Base-by-base conservation (phyloP, 2,888 invertebrate genomes). In the Lingula anatina region DNA sequence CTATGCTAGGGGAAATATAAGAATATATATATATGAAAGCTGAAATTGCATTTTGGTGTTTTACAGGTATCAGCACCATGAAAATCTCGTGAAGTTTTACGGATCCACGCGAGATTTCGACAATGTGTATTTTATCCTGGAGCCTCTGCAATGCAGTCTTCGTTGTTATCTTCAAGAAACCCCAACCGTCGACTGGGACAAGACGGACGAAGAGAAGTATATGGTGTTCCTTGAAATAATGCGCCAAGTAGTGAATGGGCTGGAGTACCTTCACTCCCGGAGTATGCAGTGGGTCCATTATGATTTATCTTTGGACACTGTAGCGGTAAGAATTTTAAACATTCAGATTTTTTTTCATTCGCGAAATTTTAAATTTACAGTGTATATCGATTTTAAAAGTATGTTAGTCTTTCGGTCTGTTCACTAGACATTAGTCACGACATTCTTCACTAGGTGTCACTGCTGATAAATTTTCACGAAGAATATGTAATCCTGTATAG, bases 301-400 rank as follows among this genome's bases (percentile, higher is more conserved):
- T 48, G 66, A 66, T 39, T 51, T 65, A 5, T 60, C 61, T 4
- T 51, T 62, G 51, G 64, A 66, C 44, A 59, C 64, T 18, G 54
- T 66, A 1, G 55, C 56, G 23, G 66, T 65, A 58, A 54, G 54
- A 55, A 27, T 20, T 15, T 28, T 3, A 44, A 31, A n/a, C n/a
- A n/a, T n/a, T n/a, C n/a, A n/a, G n/a, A n/a, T n/a, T n/a, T n/a
- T n/a, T n/a, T n/a, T n/a, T n/a, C n/a, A n/a, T n/a, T n/a, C n/a
- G n/a, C n/a, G n/a, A n/a, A n/a, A n/a, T n/a, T n/a, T n/a, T n/a
- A n/a, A n/a, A n/a, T n/a, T n/a, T n/a, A n/a, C n/a, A n/a, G n/a
- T n/a, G n/a, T n/a, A n/a, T n/a, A n/a, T n/a, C n/a, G n/a, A n/a
- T n/a, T n/a, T n/a, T n/a, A n/a, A n/a, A n/a, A n/a, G n/a, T n/a